A percentile compares a stretch with the other conserved stretches of the same genome.
Conservation (phyloP, 1,140 invertebrate genomes). For the Drosophila parabipectinata region DNA sequence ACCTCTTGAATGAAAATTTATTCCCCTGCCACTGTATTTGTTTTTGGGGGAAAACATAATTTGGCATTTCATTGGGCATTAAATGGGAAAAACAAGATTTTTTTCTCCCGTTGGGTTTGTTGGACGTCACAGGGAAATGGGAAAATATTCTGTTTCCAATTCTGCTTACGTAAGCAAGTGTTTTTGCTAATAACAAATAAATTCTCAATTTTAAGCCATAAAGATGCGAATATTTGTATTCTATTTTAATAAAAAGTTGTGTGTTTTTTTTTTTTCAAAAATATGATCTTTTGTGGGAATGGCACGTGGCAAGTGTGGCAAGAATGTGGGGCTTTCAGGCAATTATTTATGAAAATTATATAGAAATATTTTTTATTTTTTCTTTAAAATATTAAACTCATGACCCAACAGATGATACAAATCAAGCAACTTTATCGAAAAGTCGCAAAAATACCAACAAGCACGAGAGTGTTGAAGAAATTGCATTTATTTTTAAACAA, state of each 20-base stretch:
- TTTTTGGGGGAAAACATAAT: constrained; percentile 38
- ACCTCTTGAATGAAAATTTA: constrained; percentile 44
- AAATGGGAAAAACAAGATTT: constrained; percentile 46
- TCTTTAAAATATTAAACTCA: constrained; percentile 8
- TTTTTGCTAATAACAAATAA: constrained; percentile 70
- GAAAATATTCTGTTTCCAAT: constrained; percentile 54
- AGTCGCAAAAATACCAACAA: constrained; percentile 31
- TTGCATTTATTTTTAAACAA: constrained; percentile 76
- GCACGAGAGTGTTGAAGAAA: constrained; percentile 38
- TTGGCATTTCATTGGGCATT: constrained; percentile 29
- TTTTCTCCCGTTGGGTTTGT: constrained; percentile 20
- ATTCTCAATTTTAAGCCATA: constrained; percentile 71
- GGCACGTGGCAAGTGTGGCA: constrained; percentile 39
- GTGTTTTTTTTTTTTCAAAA: neutral
- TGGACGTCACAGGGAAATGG: constrained; percentile 58
- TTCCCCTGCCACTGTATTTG: constrained; percentile 10
- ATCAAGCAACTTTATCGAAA: constrained; percentile 51
- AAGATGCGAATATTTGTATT: constrained; percentile 41
- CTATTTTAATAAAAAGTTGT: constrained; percentile 26
- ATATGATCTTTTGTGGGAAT: constrained; percentile 24
- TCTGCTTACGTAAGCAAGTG: constrained; percentile 70
- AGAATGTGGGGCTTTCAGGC: neutral
- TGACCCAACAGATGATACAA: constrained; percentile 26
- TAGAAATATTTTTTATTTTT: neutral
- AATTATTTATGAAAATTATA: no score